These are phyloP conservation scores for Drosophila nigromelanica DNA, from an alignment of 1,140 invertebrate genomes.

Conservation along the genomic window DNA sequence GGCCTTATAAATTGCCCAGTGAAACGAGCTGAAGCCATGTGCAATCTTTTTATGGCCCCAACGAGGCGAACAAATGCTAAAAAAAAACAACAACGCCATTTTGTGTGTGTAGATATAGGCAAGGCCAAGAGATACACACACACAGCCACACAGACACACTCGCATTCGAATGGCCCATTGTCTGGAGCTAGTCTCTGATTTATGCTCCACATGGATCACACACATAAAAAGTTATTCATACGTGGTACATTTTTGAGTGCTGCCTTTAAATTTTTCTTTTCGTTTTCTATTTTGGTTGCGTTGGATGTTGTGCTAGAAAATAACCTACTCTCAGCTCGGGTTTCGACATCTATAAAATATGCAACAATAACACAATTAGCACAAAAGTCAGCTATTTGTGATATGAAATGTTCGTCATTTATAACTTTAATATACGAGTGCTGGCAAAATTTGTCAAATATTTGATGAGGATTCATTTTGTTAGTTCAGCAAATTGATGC, in stretches of 20 bases:
- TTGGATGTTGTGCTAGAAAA: slow-evolving; percentile 24
- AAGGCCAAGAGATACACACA: slow-evolving; percentile 1
- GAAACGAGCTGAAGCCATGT: slow-evolving; percentile 59
- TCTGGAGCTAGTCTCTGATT: slow-evolving; percentile 66
- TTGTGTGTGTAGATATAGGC: not conserved
- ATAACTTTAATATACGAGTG: not conserved
- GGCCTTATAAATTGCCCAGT: slow-evolving; percentile 66
- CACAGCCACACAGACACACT: not conserved
- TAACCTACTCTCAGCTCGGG: slow-evolving; percentile 10
- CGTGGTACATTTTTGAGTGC: slow-evolving; percentile 37
- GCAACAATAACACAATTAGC: slow-evolving; percentile 7
- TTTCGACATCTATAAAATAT: slow-evolving; percentile 4
- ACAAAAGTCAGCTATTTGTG: slow-evolving; percentile 10
- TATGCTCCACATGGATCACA: slow-evolving; percentile 39
- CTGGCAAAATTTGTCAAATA: not conserved
- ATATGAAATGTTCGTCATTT: not conserved
- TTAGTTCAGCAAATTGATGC: not conserved
- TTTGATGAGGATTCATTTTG: not conserved
- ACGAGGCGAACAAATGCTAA: slow-evolving; percentile 40
- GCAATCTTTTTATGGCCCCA: slow-evolving; percentile 69
- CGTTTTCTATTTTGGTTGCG: not conserved
- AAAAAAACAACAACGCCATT: slow-evolving; percentile 26
- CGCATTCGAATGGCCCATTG: slow-evolving; percentile 65
- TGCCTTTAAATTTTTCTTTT: slow-evolving; percentile 18
- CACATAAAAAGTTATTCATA: slow-evolving; percentile 25